These are phyloP conservation scores for Dryocosmus kuriphilus DNA, from an alignment of 2,888 invertebrate genomes.

Conservation along the genomic window DNA sequence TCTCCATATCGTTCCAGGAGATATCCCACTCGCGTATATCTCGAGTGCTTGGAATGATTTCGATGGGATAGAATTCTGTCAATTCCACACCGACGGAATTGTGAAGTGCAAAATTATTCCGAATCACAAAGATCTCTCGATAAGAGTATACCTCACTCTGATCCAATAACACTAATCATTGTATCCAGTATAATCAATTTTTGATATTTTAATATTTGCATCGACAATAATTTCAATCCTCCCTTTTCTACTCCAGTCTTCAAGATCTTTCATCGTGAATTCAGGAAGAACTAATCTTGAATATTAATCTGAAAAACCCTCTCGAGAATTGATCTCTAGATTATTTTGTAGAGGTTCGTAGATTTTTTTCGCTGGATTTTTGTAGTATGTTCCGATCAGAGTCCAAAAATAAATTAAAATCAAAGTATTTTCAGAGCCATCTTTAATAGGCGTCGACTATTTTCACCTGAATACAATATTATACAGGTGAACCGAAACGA, in stretches of 20 bases:
- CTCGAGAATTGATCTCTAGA: background rate
- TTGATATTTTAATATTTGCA: background rate
- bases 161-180: background rate
- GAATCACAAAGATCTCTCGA: background rate
- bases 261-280: background rate
- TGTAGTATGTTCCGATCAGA: too few relatives aligned
- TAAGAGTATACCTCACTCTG: background rate
- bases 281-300: background rate
- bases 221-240: background rate
- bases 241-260: background rate
- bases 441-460: background rate
- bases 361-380: too few relatives aligned
- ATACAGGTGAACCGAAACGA: background rate
- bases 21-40: constrained; percentile 37
- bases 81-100: constrained; percentile 18
- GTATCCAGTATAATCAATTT: background rate
- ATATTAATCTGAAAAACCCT: background rate
- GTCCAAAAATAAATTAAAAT: background rate
- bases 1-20: constrained; percentile 37
- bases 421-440: background rate
- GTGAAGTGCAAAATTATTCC: constrained; percentile 31
- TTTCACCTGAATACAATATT: background rate
- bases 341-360: too few relatives aligned
- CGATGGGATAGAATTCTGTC: constrained; percentile 32
- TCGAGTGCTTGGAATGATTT: constrained; percentile 24